These are phyloP conservation scores for Sclerurus mexicanus DNA, from an alignment of 2,113 vertebrate genomes.

Conservation along the genomic window DNA sequence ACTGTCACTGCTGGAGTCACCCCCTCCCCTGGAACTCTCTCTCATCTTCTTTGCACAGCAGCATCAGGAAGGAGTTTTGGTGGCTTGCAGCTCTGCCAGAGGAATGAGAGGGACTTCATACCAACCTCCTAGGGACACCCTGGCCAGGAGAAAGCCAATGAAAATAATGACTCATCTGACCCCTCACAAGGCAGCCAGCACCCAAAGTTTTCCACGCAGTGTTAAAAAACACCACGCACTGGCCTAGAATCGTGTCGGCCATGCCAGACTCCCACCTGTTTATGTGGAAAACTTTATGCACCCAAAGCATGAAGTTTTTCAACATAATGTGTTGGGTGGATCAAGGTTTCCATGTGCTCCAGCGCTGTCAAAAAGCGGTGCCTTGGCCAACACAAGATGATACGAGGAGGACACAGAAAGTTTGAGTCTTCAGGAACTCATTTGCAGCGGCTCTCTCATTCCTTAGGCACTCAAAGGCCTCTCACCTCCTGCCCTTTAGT, in stretches of 20 bases:
- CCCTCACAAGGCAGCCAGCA: slow-evolving; percentile 43
- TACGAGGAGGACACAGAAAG: not conserved
- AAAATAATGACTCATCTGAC: slow-evolving; percentile 66
- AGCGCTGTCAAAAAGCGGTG: not conserved
- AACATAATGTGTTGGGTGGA: slow-evolving; percentile 38
- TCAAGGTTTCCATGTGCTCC: slow-evolving; percentile 55
- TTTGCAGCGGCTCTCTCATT: not conserved
- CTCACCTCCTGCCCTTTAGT: not conserved
- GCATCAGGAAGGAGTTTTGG: not conserved
- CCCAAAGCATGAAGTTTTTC: slow-evolving; percentile 48
- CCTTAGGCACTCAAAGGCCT: not conserved
- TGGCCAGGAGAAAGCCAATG: not conserved
- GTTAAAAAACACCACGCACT: slow-evolving; percentile 46
- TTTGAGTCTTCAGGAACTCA: not conserved
- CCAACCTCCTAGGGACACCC: slow-evolving; percentile 2
- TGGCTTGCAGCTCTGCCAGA: not conserved
- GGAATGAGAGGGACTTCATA: not conserved
- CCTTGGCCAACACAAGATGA: not conserved
- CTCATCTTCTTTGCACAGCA: not conserved
- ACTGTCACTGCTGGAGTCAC: not conserved
- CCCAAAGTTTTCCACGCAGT: slow-evolving; percentile 50
- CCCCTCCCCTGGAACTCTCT: not conserved
- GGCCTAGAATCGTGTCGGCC: not conserved
- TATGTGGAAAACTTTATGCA: slow-evolving; percentile 65
- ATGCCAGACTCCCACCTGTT: slow-evolving; percentile 64